These are phyloP conservation scores for Lepidocyrtoides sp. DNA, from an alignment of 2,888 invertebrate species.

Conservation along the genomic window DNA sequence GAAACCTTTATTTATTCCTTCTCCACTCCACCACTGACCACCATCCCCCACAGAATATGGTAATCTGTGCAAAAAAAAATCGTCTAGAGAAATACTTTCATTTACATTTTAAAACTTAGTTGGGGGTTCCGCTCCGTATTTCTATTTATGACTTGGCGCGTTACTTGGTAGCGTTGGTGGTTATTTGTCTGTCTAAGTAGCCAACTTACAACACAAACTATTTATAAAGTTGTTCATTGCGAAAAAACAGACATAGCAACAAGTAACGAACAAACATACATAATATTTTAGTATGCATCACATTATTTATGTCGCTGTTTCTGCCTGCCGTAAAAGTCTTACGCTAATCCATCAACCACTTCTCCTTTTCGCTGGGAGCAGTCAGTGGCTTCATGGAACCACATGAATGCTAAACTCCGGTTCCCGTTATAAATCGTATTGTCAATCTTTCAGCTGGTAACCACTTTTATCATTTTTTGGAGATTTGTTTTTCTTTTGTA, in stretches of 20 bases:
- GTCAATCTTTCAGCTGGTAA: not conserved
- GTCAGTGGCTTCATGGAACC: not conserved
- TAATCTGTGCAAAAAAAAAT: not conserved
- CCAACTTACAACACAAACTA: not conserved
- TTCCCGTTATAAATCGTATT: slow-evolving; percentile 67
- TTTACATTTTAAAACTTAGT: not conserved
- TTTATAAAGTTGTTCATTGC: slow-evolving; percentile 25
- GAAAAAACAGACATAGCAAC: slow-evolving; percentile 35
- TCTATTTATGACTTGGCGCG: slow-evolving; percentile 27
- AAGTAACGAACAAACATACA: not conserved
- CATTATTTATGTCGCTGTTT: slow-evolving; percentile 36
- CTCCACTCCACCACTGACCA: not conserved
- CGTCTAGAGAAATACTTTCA: slow-evolving; percentile 4
- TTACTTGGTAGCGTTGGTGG: not conserved
- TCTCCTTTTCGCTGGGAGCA: not conserved
- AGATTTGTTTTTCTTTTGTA: not conserved
- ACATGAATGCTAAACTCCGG: not conserved
- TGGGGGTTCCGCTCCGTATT: slow-evolving; percentile 43
- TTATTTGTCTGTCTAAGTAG: no score
- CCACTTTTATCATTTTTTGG: not conserved
- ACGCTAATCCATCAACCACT: slow-evolving; percentile 54
- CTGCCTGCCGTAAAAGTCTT: slow-evolving; percentile 11
- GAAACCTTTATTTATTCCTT: slow-evolving; percentile 11
- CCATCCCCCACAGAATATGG: not conserved
- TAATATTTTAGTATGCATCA: slow-evolving; percentile 15